Evolutionary conservation across 2,888 invertebrate species (phyloP).

Genomic region (Sarcophaga rosellei): DNA sequence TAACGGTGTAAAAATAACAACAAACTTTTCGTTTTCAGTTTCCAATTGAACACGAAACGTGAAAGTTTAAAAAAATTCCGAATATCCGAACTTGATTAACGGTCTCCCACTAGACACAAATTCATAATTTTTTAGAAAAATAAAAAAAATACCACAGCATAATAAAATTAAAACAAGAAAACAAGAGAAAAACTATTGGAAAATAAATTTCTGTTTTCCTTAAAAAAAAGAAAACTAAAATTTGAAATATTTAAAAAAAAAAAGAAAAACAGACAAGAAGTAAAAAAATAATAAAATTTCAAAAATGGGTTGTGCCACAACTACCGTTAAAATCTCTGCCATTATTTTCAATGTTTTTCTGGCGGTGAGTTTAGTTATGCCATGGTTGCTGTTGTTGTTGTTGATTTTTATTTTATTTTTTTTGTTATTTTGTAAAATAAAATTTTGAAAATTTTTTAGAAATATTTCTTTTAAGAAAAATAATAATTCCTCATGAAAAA

Average conservation of each 20-base stretch:
- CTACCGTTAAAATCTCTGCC: constrained; percentile 75
- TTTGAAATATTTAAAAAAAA: background rate
- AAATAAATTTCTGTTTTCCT: background rate
- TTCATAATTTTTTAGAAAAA: constrained; percentile 8
- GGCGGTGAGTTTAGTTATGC: constrained; percentile 75
- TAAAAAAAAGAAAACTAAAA: background rate
- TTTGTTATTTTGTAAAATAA: background rate
- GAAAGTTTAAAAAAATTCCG: constrained; percentile 69
- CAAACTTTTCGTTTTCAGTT: constrained; percentile 72
- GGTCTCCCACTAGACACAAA: constrained; percentile 24
- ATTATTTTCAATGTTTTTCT: constrained; percentile 75
- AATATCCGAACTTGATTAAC: constrained; percentile 41
- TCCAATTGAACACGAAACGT: constrained; percentile 75
- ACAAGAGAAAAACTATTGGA: constrained; percentile 24
- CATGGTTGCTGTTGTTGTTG: background rate
- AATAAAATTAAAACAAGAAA: constrained; percentile 19
- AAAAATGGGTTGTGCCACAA: constrained; percentile 77
- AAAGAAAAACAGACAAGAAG: background rate
- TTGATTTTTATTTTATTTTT: too few relatives aligned
- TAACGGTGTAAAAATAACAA: constrained; percentile 44
- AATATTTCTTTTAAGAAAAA: background rate
- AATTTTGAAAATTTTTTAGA: constrained; percentile 1
- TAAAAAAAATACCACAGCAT: background rate
- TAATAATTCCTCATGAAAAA: background rate
- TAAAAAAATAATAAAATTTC: constrained; percentile 7